Evolutionary conservation across 2,888 invertebrate genomes (phyloP).

Genomic region (Asteroscopus sphinx): DNA sequence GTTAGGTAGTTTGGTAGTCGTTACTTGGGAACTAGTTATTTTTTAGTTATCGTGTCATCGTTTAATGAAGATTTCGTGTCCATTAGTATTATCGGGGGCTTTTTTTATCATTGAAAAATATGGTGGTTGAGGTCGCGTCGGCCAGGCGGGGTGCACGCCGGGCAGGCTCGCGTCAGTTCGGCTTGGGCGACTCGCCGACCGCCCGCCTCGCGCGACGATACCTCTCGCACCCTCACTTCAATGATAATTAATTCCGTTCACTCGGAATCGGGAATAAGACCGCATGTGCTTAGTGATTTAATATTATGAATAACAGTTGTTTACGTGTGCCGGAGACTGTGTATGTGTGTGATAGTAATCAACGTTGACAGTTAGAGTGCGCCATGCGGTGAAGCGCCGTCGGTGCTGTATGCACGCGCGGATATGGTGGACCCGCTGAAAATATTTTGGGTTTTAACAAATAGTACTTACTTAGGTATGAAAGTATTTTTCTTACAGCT

Average conservation of each 20-base stretch:
- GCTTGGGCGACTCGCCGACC: slow-evolving; percentile 77
- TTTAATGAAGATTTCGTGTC: slow-evolving; percentile 48
- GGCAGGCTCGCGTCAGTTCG: slow-evolving; percentile 83
- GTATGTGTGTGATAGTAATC: slow-evolving; percentile 67
- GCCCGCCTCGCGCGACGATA: slow-evolving; percentile 72
- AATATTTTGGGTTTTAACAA: slow-evolving; percentile 95
- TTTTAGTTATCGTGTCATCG: slow-evolving; percentile 46
- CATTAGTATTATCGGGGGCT: slow-evolving; percentile 55
- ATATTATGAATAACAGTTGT: slow-evolving; percentile 66
- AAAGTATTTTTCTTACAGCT: slow-evolving; percentile 29
- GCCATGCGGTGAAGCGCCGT: slow-evolving; percentile 85
- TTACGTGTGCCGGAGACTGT: slow-evolving; percentile 57
- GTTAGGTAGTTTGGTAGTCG: slow-evolving; percentile 19
- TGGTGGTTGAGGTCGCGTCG: slow-evolving; percentile 70
- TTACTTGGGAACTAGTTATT: slow-evolving; percentile 34
- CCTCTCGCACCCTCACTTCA: slow-evolving; percentile 53
- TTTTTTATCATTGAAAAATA: slow-evolving; percentile 73
- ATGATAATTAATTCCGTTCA: slow-evolving; percentile 64
- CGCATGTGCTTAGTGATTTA: slow-evolving; percentile 69
- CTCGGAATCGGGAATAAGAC: slow-evolving; percentile 57
- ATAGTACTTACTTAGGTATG: slow-evolving; percentile 94
- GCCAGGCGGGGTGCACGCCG: slow-evolving; percentile 80
- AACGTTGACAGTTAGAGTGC: slow-evolving; percentile 75
- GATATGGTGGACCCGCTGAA: slow-evolving; percentile 95
- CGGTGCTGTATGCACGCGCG: slow-evolving; percentile 76